Evolutionary conservation across 2,888 invertebrate genomes (phyloP).

Genomic region (Flexamia atlantica): DNA sequence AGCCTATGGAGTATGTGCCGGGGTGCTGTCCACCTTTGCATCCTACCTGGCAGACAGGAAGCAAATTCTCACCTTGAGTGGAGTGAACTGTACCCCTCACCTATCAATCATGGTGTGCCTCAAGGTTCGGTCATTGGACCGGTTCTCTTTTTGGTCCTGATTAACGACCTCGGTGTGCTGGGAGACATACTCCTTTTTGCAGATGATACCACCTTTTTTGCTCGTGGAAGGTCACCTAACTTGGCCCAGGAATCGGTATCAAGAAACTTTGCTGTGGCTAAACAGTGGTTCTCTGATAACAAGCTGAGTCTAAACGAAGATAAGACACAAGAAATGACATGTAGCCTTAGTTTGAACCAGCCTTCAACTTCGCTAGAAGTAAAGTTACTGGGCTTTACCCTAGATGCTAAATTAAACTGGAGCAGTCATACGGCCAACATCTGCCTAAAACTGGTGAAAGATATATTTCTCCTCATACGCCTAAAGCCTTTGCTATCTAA

Average conservation of each 20-base stretch:
- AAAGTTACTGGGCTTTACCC: neutral
- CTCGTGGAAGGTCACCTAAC: neutral
- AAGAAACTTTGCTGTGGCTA: neutral
- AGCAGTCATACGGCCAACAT: neutral
- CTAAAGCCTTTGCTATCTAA: neutral
- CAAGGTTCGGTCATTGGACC: too few relatives aligned
- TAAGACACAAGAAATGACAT: neutral
- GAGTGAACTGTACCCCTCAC: neutral
- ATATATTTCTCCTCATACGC: neutral
- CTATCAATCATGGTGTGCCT: conserved; percentile 32
- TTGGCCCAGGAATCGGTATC: neutral
- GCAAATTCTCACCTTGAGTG: conserved; percentile 18
- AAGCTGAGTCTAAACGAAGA: neutral
- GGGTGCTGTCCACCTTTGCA: neutral
- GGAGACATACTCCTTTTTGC: too few relatives aligned
- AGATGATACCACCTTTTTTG: neutral
- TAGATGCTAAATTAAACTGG: neutral
- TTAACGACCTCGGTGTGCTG: too few relatives aligned
- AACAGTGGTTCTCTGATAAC: neutral
- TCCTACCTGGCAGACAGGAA: conserved; percentile 41
- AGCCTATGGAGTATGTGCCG: conserved; percentile 13
- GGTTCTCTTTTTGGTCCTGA: too few relatives aligned
- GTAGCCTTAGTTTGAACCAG: neutral
- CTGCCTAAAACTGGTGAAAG: neutral
- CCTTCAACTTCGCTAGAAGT: neutral